Conservation (phyloP, 2,797 vertebrate species). For the Alcedo atthis region DNA sequence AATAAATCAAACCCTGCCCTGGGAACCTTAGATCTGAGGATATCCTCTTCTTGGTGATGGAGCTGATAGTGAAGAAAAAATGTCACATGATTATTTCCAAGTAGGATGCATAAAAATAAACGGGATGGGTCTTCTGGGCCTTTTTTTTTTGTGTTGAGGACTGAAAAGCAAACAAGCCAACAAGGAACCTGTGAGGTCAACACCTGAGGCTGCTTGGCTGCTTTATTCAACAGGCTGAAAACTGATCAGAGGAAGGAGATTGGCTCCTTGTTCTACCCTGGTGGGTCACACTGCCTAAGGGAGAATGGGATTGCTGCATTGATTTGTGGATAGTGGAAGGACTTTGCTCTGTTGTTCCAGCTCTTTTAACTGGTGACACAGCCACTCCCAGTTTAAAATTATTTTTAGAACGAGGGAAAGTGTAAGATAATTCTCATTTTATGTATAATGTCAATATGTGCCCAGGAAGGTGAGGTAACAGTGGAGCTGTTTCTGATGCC, state of each 20-base stretch:
- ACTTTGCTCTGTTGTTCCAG: constrained; percentile 4
- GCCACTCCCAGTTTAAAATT: neutral
- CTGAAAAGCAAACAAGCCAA: neutral
- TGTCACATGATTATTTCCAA: neutral
- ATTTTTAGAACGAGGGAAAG: constrained; percentile 39
- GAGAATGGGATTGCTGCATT: neutral
- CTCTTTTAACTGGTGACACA: neutral
- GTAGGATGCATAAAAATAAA: constrained; percentile 11
- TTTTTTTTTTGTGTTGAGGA: neutral
- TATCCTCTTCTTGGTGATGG: neutral
- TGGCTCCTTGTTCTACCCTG: neutral
- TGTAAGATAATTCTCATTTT: neutral
- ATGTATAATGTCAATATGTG: neutral
- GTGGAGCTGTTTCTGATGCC: neutral
- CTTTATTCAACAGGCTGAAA: neutral
- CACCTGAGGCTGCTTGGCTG: neutral
- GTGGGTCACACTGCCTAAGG: neutral
- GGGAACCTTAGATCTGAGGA: neutral
- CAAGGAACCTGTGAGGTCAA: neutral
- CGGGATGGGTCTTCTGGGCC: neutral
- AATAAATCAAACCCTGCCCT: neutral
- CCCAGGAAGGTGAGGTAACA: neutral
- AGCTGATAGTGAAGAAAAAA: neutral
- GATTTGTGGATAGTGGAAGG: neutral
- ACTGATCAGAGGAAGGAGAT: neutral